Evolutionary conservation across 2,888 invertebrate genomes (phyloP), one percentile per base, ranked within the genome.

Genomic region (Orchestes rusci): DNA sequence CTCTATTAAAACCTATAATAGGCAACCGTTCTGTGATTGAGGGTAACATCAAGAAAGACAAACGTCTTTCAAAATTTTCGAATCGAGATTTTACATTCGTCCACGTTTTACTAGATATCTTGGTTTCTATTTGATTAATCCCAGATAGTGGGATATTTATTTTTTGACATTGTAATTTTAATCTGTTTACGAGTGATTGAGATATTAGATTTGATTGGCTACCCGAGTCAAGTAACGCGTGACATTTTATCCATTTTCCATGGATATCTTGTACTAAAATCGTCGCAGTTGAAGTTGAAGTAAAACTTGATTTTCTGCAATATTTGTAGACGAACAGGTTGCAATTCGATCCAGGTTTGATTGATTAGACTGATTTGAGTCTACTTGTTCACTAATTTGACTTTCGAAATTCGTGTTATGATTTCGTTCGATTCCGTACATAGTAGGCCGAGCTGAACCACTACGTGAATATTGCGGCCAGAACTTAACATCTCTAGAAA

Each of bases 161-260:
- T 2, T 15, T 8, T n/a, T n/a, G n/a, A n/a, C n/a, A n/a, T 27
- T 27, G 30, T n/a, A 51, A 15, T 16, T 36, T 34, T 17, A 51
- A 38, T 31, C 23, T 43, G 20, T 45, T 16, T 27, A 35, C 43
- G n/a, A 51, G 37, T 3, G n/a, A 2, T 37, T 37, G n/a, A 5
- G 37, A 43, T n/a, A 49, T 51, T 19, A 51, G 30, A 36, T 49
- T 49, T 8, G 45, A 43, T 34, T 51, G 51, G 17, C 43, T 39
- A n/a, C 39, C n/a, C n/a, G n/a, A n/a, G 27, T 49, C 51, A 5
- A 51, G 12, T n/a, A 51, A 19, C 8, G 39, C 48, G 5, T 20
- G 45, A 12, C 43, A 39, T 31, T 43, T 20, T 7, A 39, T 19
- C 13, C 10, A 39, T 20, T 46, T 45, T n/a, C 35, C 32, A 3